Percentiles rank a stretch among this genome's conserved stretches.
These are phyloP conservation scores for Nannoperca australis DNA, from an alignment of 2,797 vertebrate genomes.

Conservation along the genomic window DNA sequence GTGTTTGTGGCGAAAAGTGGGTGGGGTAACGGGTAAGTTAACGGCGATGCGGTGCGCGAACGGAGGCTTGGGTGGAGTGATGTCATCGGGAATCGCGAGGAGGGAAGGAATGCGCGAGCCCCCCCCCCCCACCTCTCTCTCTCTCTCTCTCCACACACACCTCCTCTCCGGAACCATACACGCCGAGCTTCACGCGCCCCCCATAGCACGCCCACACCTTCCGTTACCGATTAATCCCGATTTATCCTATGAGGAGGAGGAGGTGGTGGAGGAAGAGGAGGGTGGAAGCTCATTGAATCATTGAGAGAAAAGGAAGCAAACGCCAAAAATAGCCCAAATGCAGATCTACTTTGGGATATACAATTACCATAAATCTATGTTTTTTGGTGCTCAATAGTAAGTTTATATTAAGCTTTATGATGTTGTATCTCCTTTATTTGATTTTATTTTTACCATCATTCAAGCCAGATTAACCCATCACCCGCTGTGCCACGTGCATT, in stretches of 20 bases:
- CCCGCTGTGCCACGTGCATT: neutral
- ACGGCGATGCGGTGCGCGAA: conserved; percentile 75
- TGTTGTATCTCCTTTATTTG: neutral
- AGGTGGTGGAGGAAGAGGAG: conserved; percentile 50
- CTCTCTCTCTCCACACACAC: conserved; percentile 25
- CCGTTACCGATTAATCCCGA: conserved; percentile 72
- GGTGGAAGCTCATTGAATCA: conserved; percentile 66
- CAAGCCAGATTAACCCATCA: conserved; percentile 2
- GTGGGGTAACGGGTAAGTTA: conserved; percentile 74
- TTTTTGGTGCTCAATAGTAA: neutral
- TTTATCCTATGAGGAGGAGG: conserved; percentile 65
- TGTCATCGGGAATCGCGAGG: conserved; percentile 84
- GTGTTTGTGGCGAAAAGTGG: conserved; percentile 67
- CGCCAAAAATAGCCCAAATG: conserved; percentile 52
- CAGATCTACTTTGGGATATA: conserved; percentile 42
- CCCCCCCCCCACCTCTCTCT: neutral
- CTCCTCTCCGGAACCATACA: conserved; percentile 59
- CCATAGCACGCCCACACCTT: conserved; percentile 70
- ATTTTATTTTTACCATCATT: neutral
- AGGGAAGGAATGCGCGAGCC: conserved; percentile 64
- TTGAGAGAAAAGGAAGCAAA: conserved; percentile 58
- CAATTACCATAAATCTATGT: neutral
- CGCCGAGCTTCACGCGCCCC: conserved; percentile 47
- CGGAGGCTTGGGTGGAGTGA: conserved; percentile 77
- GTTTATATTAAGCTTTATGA: conserved; percentile 1